Evolutionary conservation across 2,888 invertebrate genomes (phyloP).

Genomic region (Syrista parreyssii): DNA sequence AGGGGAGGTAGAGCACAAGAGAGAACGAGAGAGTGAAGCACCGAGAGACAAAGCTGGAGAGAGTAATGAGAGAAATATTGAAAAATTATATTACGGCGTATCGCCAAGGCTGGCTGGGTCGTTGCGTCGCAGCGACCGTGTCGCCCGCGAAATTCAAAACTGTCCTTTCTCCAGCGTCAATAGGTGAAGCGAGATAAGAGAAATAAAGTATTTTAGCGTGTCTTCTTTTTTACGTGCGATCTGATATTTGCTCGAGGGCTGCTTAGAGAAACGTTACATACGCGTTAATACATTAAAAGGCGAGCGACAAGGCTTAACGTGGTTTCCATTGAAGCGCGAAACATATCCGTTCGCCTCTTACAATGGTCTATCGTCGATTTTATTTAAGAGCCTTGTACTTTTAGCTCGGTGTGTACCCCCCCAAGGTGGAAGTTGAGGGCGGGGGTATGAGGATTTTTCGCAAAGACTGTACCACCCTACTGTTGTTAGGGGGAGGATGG

Average conservation of each 20-base stretch:
- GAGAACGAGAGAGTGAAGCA: neutral
- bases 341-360: neutral
- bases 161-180: neutral
- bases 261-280: neutral
- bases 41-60: neutral
- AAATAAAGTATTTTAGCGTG: neutral
- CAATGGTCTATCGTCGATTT: neutral
- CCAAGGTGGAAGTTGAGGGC: slow-evolving; percentile 1
- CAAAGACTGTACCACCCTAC: slow-evolving; percentile 65
- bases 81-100: neutral
- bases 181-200: neutral
- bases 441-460: slow-evolving; percentile 47
- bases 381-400: slow-evolving; percentile 18
- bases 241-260: neutral
- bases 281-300: neutral
- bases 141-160: neutral
- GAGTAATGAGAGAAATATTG: neutral
- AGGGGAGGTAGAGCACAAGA: slow-evolving; percentile 7
- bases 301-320: neutral
- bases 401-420: slow-evolving; percentile 45
- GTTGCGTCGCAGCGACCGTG: neutral
- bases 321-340: neutral
- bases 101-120: neutral
- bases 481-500: slow-evolving; percentile 62
- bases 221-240: neutral